phyloP scores from a whole-genome alignment of 2,888 invertebrate genomes.

The Agriopis marginaria region DNA sequence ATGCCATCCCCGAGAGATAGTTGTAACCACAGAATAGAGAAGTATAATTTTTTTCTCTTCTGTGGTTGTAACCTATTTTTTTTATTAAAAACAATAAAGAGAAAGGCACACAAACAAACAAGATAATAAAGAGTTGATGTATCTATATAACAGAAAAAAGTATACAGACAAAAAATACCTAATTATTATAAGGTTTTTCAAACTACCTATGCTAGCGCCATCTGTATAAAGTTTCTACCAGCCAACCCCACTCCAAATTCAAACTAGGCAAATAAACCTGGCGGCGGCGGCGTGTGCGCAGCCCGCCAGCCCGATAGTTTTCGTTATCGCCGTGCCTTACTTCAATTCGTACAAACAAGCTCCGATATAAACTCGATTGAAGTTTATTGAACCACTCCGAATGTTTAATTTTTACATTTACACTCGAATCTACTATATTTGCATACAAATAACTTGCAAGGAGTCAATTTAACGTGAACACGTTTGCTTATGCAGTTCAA shows the following conservation, averaged over 20 bases:
- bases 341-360: conserved; percentile 57
- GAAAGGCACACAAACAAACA: too few relatives aligned
- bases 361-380: conserved; percentile 45
- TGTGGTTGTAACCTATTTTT: too few relatives aligned
- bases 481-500: conserved; percentile 1
- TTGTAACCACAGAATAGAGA: too few relatives aligned
- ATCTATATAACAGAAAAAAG: too few relatives aligned
- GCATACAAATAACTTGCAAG: conserved; percentile 32
- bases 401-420: conserved; percentile 52
- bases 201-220: too few relatives aligned
- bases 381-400: conserved; percentile 50
- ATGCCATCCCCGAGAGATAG: too few relatives aligned
- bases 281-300: conserved; percentile 21
- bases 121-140: too few relatives aligned
- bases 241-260: background rate
- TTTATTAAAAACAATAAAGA: too few relatives aligned
- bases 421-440: conserved; percentile 45
- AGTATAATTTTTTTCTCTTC: too few relatives aligned
- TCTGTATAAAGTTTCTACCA: too few relatives aligned
- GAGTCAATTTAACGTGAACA: conserved; percentile 7
- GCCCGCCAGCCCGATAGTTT: conserved; percentile 52
- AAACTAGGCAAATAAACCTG: background rate
- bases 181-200: too few relatives aligned
- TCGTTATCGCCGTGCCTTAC: conserved; percentile 68
- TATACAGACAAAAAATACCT: background rate